phyloP scores from a whole-genome alignment of 2,113 vertebrate genomes.

The Perca schrenkii region DNA sequence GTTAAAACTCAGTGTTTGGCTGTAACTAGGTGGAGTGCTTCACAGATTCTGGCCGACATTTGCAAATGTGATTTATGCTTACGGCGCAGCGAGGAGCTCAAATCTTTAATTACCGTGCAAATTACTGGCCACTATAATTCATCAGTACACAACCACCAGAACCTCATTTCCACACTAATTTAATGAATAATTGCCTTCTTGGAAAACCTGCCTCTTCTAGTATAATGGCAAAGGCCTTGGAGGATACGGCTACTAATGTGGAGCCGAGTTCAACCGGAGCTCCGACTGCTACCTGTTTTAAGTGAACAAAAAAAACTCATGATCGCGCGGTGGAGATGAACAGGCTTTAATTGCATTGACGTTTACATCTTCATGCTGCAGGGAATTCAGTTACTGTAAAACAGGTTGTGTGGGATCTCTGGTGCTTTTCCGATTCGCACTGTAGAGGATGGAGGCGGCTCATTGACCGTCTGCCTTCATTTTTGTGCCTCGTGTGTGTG shows the following conservation, averaged over 20 bases:
- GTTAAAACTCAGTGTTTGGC: slow-evolving; percentile 16
- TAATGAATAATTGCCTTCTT: slow-evolving; percentile 90
- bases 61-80: slow-evolving; percentile 84
- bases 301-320: slow-evolving; percentile 25
- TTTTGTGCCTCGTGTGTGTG: slow-evolving; percentile 4
- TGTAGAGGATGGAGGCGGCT: slow-evolving; percentile 5
- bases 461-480: slow-evolving; percentile 43
- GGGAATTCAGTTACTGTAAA: slow-evolving; percentile 42
- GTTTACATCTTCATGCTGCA: slow-evolving; percentile 61
- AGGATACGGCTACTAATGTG: slow-evolving; percentile 73
- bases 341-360: slow-evolving; percentile 46
- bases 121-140: slow-evolving; percentile 82
- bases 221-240: slow-evolving; percentile 80
- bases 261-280: slow-evolving; percentile 68
- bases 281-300: slow-evolving; percentile 13
- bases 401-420: slow-evolving; percentile 39
- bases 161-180: slow-evolving; percentile 87
- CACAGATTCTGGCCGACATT: slow-evolving; percentile 62
- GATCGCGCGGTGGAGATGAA: slow-evolving; percentile 56
- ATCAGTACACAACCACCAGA: slow-evolving; percentile 88
- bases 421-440: neutral
- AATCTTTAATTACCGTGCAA: slow-evolving; percentile 88
- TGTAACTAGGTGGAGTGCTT: slow-evolving; percentile 66
- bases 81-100: slow-evolving; percentile 72
- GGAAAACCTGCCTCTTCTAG: slow-evolving; percentile 82